These are phyloP conservation scores for Siniperca knerii DNA, from an alignment of 2,113 vertebrate species.

Conservation along the genomic window DNA sequence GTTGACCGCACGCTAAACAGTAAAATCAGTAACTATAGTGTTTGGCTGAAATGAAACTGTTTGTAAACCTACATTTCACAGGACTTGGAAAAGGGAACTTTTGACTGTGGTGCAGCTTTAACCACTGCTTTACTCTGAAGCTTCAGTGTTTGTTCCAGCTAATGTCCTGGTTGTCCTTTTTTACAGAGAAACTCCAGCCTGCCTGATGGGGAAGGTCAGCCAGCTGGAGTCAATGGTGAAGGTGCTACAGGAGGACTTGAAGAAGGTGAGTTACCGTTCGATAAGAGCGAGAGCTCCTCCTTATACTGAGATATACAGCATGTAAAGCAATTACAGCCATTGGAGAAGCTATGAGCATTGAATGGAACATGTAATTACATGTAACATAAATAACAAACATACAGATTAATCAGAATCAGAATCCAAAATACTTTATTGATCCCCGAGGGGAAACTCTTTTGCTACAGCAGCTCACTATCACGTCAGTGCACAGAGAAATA, in stretches of 20 bases:
- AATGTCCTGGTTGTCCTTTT: slow-evolving; percentile 15
- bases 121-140: neutral
- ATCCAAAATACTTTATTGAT: too few species aligned
- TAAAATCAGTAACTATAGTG: neutral
- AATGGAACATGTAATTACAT: neutral
- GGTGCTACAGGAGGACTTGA: slow-evolving; percentile 92
- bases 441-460: too few species aligned
- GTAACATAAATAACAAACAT: neutral
- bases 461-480: too few species aligned
- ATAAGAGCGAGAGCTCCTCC: neutral
- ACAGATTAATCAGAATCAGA: neutral
- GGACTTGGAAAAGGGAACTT: neutral
- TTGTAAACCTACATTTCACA: neutral
- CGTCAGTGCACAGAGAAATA: too few species aligned
- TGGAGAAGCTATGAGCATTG: neutral
- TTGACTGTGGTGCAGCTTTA: neutral
- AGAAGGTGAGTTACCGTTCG: slow-evolving; percentile 86
- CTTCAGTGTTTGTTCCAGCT: neutral
- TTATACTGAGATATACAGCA: too few species aligned
- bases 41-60: neutral
- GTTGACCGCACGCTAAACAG: neutral
- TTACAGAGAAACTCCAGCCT: slow-evolving; percentile 90
- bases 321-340: neutral
- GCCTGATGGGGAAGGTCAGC: slow-evolving; percentile 92
- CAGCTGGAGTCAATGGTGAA: slow-evolving; percentile 95